Percentiles rank a stretch among this genome's conserved stretches.
These are phyloP conservation scores for Dunckerocampus dactyliophorus DNA, from an alignment of 2,113 vertebrate species.

Conservation along the genomic window DNA sequence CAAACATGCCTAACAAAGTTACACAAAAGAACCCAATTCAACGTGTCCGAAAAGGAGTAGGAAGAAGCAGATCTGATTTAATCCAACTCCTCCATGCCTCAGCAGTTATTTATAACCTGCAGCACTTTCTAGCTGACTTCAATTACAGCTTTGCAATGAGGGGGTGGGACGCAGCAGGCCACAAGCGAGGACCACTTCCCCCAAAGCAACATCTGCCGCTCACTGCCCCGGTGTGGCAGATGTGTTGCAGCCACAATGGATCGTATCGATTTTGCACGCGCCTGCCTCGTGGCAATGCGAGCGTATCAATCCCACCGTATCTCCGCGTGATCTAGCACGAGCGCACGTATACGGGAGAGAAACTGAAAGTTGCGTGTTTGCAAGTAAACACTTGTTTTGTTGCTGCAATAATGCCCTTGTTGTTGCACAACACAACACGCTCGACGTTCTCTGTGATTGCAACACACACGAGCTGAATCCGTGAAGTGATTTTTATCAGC, in stretches of 20 bases:
- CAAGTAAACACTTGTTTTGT: constrained; percentile 7
- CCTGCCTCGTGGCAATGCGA: constrained; percentile 39
- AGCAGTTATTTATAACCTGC: too few relatives aligned
- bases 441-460: constrained; percentile 26
- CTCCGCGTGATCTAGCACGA: too few relatives aligned
- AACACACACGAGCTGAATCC: background rate
- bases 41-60: too few relatives aligned
- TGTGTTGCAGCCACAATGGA: constrained; percentile 58
- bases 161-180: constrained; percentile 20
- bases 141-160: constrained; percentile 6
- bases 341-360: background rate
- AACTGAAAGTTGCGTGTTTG: constrained; percentile 14
- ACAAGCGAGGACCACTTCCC: constrained; percentile 33
- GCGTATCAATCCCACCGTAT: constrained; percentile 32
- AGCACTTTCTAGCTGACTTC: too few relatives aligned
- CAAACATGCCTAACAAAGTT: too few relatives aligned
- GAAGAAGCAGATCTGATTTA: too few relatives aligned
- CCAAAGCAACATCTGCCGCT: constrained; percentile 66
- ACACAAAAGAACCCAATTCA: too few relatives aligned
- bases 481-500: constrained; percentile 12
- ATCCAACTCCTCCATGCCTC: too few relatives aligned
- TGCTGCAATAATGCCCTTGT: constrained; percentile 15
- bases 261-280: constrained; percentile 60
- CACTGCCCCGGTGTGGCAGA: constrained; percentile 55
- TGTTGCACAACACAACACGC: constrained; percentile 23